These are phyloP conservation scores for Zelostemma sp. DNA, from an alignment of 1,140 invertebrate species.

Conservation along the genomic window DNA sequence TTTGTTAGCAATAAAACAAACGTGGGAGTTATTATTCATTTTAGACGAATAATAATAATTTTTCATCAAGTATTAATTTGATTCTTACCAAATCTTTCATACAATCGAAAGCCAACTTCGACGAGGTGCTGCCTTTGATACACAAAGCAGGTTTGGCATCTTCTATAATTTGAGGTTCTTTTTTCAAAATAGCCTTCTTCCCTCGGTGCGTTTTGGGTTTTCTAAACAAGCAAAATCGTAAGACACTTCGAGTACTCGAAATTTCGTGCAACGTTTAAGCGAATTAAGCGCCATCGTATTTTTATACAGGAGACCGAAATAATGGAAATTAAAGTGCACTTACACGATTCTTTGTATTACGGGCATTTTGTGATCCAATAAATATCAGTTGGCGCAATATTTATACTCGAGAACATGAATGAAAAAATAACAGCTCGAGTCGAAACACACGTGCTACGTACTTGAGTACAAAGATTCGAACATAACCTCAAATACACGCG, in stretches of 20 bases:
- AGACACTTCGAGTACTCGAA: neutral
- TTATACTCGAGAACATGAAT: neutral
- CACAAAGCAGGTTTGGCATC: slow-evolving; percentile 88
- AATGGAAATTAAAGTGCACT: slow-evolving; percentile 41
- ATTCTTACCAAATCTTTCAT: slow-evolving; percentile 91
- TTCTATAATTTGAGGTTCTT: slow-evolving; percentile 91
- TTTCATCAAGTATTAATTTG: no score
- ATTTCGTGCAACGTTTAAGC: neutral
- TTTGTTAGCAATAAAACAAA: no score
- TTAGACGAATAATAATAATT: no score
- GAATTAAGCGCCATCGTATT: slow-evolving; percentile 11
- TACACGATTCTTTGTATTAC: slow-evolving; percentile 68
- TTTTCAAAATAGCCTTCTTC: slow-evolving; percentile 84
- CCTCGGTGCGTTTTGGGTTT: slow-evolving; percentile 92
- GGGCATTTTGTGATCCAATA: slow-evolving; percentile 51
- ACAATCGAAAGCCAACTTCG: slow-evolving; percentile 78
- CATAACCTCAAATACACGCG: slow-evolving; percentile 8
- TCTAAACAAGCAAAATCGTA: slow-evolving; percentile 62
- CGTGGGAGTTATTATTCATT: no score
- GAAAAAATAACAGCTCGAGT: neutral
- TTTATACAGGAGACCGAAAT: slow-evolving; percentile 6
- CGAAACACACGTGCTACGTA: slow-evolving; percentile 1
- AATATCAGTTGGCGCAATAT: slow-evolving; percentile 3
- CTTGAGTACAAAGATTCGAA: slow-evolving; percentile 9
- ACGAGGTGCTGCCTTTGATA: slow-evolving; percentile 88